phyloP scores from a whole-genome alignment of 2,113 vertebrate genomes.

The Labrus mixtus region DNA sequence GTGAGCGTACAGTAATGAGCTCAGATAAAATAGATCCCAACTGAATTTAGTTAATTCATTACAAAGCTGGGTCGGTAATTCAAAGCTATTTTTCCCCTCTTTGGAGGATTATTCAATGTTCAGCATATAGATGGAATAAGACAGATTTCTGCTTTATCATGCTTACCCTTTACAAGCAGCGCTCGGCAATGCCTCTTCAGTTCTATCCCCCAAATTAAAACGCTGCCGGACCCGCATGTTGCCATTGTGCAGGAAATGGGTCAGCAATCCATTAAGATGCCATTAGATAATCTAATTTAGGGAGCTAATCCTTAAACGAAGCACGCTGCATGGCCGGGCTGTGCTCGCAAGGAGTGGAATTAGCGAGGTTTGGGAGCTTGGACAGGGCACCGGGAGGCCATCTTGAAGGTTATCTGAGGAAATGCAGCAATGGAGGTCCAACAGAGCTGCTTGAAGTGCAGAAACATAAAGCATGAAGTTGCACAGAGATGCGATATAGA shows the following conservation, averaged over 20 bases:
- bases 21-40: constrained; percentile 50
- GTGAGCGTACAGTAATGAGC: constrained; percentile 51
- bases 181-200: constrained; percentile 53
- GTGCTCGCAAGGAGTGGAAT: constrained; percentile 84
- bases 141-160: constrained; percentile 9
- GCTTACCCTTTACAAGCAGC: constrained; percentile 45
- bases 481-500: neutral
- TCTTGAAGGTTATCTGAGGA: constrained; percentile 74
- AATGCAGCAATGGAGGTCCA: constrained; percentile 24
- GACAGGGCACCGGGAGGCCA: constrained; percentile 57
- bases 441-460: neutral
- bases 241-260: constrained; percentile 95
- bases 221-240: constrained; percentile 90
- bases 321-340: constrained; percentile 88
- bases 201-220: constrained; percentile 87
- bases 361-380: constrained; percentile 64
- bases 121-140: constrained; percentile 53
- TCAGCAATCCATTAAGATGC: constrained; percentile 99
- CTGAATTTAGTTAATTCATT: constrained; percentile 50
- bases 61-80: constrained; percentile 42
- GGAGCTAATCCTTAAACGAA: constrained; percentile 96
- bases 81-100: constrained; percentile 37
- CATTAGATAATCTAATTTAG: constrained; percentile 99
- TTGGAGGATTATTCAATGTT: constrained; percentile 44
- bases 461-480: neutral